phyloP scores from a whole-genome alignment of 2,888 invertebrate species.

The Cheilosia scutellata region DNA sequence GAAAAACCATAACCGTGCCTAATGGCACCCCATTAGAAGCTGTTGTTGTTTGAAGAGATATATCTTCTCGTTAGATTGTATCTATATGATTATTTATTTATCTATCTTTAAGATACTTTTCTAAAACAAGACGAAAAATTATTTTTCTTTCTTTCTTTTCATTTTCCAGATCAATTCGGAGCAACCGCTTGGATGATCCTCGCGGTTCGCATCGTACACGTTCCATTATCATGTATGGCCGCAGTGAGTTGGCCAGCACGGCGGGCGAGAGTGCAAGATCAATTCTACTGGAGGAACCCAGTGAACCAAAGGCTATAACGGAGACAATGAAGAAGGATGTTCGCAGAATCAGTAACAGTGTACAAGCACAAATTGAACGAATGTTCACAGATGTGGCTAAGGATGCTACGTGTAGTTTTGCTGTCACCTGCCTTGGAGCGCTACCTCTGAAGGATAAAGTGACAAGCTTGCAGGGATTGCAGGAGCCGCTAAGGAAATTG shows the following conservation, averaged over 20 bases:
- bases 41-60: slow-evolving; percentile 11
- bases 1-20: slow-evolving; percentile 46
- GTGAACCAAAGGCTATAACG: slow-evolving; percentile 77
- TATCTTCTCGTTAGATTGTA: slow-evolving; percentile 41
- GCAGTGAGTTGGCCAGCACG: slow-evolving; percentile 83
- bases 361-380: slow-evolving; percentile 94
- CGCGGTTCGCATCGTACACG: slow-evolving; percentile 83
- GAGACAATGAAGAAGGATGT: slow-evolving; percentile 82
- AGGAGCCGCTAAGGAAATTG: slow-evolving; percentile 90
- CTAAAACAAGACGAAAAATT: not conserved
- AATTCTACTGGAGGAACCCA: slow-evolving; percentile 80
- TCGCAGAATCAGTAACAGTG: slow-evolving; percentile 87
- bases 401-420: slow-evolving; percentile 87
- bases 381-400: slow-evolving; percentile 92
- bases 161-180: slow-evolving; percentile 81
- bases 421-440: slow-evolving; percentile 93
- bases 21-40: slow-evolving; percentile 52
- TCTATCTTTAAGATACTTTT: slow-evolving; percentile 22
- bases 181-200: slow-evolving; percentile 83
- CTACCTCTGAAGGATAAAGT: slow-evolving; percentile 91
- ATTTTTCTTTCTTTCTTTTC: slow-evolving; percentile 25
- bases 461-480: slow-evolving; percentile 92
- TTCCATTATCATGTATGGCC: slow-evolving; percentile 84
- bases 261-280: slow-evolving; percentile 80
- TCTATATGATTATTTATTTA: slow-evolving; percentile 35